Percentiles rank a stretch among this genome's conserved stretches.
Evolutionary conservation across 2,888 invertebrate genomes (phyloP).

Genomic region (Iselma pallidipennis): DNA sequence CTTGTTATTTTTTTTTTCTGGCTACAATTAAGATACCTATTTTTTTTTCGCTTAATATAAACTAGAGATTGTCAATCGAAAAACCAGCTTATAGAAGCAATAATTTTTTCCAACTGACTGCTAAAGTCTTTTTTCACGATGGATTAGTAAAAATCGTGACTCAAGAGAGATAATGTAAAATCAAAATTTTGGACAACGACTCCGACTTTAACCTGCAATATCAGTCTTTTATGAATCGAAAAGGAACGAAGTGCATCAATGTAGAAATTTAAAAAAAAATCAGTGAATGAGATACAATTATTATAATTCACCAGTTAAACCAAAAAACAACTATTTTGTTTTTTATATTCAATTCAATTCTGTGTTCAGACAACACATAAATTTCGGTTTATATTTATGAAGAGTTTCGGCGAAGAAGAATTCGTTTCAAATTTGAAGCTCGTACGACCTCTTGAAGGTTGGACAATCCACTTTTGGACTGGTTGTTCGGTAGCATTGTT

Average conservation of each 20-base stretch:
- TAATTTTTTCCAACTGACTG: too few species aligned
- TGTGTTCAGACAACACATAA: not conserved
- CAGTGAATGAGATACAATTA: not conserved
- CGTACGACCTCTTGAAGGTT: constrained; percentile 24
- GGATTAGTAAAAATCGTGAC: too few species aligned
- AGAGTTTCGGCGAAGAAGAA: not conserved
- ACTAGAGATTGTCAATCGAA: too few species aligned
- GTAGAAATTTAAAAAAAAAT: too few species aligned
- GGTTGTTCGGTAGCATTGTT: not conserved
- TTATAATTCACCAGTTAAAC: not conserved
- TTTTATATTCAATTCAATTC: not conserved
- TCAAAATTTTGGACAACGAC: not conserved
- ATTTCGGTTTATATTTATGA: not conserved
- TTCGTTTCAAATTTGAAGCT: constrained; percentile 10
- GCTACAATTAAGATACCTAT: not conserved
- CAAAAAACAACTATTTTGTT: not conserved
- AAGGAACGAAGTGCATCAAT: too few species aligned
- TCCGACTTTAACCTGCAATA: not conserved
- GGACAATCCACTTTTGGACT: constrained; percentile 12
- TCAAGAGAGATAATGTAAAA: not conserved
- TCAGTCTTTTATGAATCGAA: too few species aligned
- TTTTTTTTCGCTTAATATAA: not conserved
- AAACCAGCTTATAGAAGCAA: too few species aligned
- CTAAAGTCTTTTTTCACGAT: too few species aligned
- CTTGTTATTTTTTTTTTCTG: not conserved